Conservation (phyloP, 2,113 vertebrate genomes). For the Muntiacus muntjak region DNA sequence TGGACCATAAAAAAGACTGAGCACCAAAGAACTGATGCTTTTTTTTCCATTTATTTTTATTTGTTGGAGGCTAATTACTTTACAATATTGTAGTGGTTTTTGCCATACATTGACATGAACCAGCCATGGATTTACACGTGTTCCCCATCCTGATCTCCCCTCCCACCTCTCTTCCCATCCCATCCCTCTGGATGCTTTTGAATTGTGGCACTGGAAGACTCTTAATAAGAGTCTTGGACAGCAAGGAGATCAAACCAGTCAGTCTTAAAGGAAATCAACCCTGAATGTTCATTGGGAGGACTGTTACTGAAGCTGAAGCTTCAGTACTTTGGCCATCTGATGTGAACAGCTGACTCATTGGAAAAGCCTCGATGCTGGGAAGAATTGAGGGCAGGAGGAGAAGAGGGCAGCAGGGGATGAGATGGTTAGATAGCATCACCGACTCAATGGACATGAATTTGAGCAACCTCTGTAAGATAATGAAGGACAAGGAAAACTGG, state of each 20-base stretch:
- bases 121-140: too few relatives aligned
- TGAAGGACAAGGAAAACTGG: neutral
- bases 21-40: neutral
- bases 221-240: neutral
- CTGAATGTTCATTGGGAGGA: neutral
- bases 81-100: too few relatives aligned
- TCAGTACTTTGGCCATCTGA: neutral
- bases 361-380: neutral
- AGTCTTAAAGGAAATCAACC: neutral
- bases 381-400: neutral
- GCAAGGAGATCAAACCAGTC: neutral
- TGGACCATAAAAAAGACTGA: neutral
- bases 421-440: neutral
- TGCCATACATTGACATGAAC: too few relatives aligned
- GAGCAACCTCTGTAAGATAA: neutral
- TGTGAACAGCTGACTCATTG: neutral
- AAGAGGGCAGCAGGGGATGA: neutral
- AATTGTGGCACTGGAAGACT: neutral
- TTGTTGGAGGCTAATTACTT: too few relatives aligned
- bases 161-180: too few relatives aligned
- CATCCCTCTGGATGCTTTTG: neutral
- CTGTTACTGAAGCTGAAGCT: neutral
- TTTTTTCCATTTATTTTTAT: neutral
- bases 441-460: neutral
- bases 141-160: too few relatives aligned